phyloP scores from a whole-genome alignment of 2,888 invertebrate genomes.

The Ptilodon capucinus region DNA sequence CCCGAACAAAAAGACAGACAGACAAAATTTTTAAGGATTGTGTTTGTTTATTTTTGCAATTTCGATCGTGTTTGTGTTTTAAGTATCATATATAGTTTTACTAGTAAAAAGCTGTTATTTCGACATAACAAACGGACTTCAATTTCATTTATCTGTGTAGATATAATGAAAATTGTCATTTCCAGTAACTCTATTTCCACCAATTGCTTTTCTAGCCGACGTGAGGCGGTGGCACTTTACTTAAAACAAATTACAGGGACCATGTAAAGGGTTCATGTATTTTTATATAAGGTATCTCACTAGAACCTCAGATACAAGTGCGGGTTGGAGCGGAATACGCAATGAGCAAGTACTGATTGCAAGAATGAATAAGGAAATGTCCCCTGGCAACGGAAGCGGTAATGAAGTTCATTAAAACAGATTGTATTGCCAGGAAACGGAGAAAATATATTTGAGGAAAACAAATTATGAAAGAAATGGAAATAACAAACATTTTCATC shows the following conservation, averaged over 20 bases:
- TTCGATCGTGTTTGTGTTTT: no score
- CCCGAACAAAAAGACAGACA: no score
- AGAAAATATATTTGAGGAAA: not conserved
- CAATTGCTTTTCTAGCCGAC: not conserved
- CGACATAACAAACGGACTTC: no score
- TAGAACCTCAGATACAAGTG: slow-evolving; percentile 28
- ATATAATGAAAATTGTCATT: not conserved
- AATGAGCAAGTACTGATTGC: slow-evolving; percentile 33
- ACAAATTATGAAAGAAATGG: no score
- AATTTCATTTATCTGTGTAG: not conserved
- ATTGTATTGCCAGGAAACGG: slow-evolving; percentile 6
- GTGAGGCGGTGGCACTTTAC: slow-evolving; percentile 39
- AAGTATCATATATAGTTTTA: no score
- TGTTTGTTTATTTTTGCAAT: no score
- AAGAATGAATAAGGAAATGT: slow-evolving; percentile 24
- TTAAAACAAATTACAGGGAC: slow-evolving; percentile 55
- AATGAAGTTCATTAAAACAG: slow-evolving; percentile 19
- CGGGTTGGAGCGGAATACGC: slow-evolving; percentile 33
- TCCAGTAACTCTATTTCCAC: not conserved
- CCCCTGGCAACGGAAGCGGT: slow-evolving; percentile 11
- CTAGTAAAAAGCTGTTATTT: no score
- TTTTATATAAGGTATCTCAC: slow-evolving; percentile 41
- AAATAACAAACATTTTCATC: no score
- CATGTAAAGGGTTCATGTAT: slow-evolving; percentile 52
- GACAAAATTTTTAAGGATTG: no score